These are phyloP conservation scores for Ondatra zibethicus DNA, from an alignment of 2,113 vertebrate genomes.

Conservation along the genomic window DNA sequence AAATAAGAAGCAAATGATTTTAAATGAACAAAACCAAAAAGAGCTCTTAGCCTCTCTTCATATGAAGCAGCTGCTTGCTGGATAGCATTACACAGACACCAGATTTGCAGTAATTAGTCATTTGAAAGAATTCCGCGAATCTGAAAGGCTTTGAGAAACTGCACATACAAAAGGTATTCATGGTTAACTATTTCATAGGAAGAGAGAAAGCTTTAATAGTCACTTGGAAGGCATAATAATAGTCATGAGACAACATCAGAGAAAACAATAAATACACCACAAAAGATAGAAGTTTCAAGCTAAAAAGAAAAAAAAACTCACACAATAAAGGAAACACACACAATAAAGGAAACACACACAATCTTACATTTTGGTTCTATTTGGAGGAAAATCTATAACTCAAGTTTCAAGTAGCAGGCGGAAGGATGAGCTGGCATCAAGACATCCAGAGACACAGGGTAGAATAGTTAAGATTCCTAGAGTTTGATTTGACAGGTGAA, in stretches of 20 bases:
- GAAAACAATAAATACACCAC: background rate
- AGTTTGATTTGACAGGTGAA: background rate
- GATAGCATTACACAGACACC: constrained; percentile 61
- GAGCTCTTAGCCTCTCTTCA: constrained; percentile 73
- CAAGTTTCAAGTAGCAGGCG: background rate
- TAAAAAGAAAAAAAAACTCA: constrained; percentile 12
- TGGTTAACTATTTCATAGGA: constrained; percentile 70
- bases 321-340: constrained; percentile 49
- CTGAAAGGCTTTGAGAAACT: constrained; percentile 54
- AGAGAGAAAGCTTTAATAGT: constrained; percentile 45
- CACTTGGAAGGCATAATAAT: background rate
- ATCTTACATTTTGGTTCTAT: constrained; percentile 15
- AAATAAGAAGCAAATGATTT: constrained; percentile 73
- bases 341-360: constrained; percentile 39
- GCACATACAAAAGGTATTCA: constrained; percentile 65
- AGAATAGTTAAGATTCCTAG: background rate
- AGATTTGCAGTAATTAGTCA: constrained; percentile 35
- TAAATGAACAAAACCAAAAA: constrained; percentile 76
- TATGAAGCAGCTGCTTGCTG: constrained; percentile 56
- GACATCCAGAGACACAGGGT: background rate
- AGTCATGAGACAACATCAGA: constrained; percentile 27
- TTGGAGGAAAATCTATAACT: background rate
- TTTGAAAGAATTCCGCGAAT: constrained; percentile 69
- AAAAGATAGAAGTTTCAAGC: constrained; percentile 51
- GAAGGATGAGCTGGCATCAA: background rate